These are phyloP conservation scores for Arctopsyche grandis DNA, from an alignment of 1,140 invertebrate species.

Conservation along the genomic window DNA sequence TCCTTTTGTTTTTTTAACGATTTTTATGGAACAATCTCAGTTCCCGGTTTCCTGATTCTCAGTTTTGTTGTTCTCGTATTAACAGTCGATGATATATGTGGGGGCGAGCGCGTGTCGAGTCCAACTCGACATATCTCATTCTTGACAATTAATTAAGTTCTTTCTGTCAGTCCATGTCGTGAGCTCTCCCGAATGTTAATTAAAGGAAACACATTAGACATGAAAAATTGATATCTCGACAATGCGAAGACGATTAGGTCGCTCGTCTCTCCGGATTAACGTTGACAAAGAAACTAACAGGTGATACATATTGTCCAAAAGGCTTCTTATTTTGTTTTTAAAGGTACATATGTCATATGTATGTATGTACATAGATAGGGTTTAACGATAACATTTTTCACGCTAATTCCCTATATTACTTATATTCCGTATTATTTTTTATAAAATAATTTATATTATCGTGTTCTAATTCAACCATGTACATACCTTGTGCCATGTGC, in stretches of 20 bases:
- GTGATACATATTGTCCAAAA: conserved; percentile 31
- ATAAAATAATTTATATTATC: too few relatives aligned
- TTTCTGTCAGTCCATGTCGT: not conserved
- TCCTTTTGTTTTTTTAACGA: too few relatives aligned
- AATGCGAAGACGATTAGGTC: conserved; percentile 45
- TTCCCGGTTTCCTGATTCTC: not conserved
- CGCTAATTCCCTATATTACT: too few relatives aligned
- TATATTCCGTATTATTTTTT: too few relatives aligned
- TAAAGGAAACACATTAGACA: conserved; percentile 44
- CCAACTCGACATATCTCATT: conserved; percentile 32
- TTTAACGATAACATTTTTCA: too few relatives aligned
- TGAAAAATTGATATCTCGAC: conserved; percentile 44
- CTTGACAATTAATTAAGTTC: conserved; percentile 48
- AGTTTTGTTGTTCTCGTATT: not conserved
- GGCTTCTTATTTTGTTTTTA: too few relatives aligned
- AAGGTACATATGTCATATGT: too few relatives aligned
- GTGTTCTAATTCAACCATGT: too few relatives aligned
- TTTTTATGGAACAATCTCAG: too few relatives aligned
- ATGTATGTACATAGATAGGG: too few relatives aligned
- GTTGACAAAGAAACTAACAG: conserved; percentile 43
- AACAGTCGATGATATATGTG: conserved; percentile 22
- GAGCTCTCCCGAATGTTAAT: conserved; percentile 36
- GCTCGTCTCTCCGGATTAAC: conserved; percentile 32
- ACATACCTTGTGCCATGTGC: too few relatives aligned
- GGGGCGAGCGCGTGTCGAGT: conserved; percentile 6